These are phyloP conservation scores for Melanotaenia boesemani DNA, from an alignment of 2,797 vertebrate genomes.

Conservation along the genomic window DNA sequence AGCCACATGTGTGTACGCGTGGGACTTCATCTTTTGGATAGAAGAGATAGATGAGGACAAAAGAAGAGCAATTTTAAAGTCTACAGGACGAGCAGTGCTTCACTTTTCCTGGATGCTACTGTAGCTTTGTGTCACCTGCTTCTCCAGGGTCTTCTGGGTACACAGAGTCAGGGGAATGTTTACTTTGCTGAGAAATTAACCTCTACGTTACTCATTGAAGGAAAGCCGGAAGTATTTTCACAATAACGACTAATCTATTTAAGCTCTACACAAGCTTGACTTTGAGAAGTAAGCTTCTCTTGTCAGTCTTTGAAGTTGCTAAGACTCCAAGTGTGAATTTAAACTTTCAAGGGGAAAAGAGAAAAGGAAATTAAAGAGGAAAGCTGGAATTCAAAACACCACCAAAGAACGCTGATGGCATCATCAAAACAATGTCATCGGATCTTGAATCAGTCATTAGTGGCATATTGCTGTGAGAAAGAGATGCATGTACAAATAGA, in stretches of 20 bases:
- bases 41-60: conserved; percentile 25
- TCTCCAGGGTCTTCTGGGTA: conserved; percentile 46
- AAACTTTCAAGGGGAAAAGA: no score
- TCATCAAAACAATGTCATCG: background rate
- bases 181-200: conserved; percentile 55
- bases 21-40: conserved; percentile 31
- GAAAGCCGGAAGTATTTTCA: conserved; percentile 51
- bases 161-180: conserved; percentile 30
- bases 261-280: no score
- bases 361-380: no score
- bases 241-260: no score
- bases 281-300: background rate
- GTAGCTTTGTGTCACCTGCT: conserved; percentile 35
- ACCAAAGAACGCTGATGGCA: background rate
- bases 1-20: background rate
- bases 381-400: background rate
- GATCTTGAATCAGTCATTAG: background rate
- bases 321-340: no score
- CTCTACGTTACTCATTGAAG: conserved; percentile 41
- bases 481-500: no score
- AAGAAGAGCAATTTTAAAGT: conserved; percentile 9
- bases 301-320: no score
- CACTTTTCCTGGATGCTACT: conserved; percentile 15
- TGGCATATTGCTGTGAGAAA: background rate
- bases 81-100: conserved; percentile 19